Base-by-base conservation (phyloP, 2,113 vertebrate species). In the Aldabrachelys gigantea region DNA sequence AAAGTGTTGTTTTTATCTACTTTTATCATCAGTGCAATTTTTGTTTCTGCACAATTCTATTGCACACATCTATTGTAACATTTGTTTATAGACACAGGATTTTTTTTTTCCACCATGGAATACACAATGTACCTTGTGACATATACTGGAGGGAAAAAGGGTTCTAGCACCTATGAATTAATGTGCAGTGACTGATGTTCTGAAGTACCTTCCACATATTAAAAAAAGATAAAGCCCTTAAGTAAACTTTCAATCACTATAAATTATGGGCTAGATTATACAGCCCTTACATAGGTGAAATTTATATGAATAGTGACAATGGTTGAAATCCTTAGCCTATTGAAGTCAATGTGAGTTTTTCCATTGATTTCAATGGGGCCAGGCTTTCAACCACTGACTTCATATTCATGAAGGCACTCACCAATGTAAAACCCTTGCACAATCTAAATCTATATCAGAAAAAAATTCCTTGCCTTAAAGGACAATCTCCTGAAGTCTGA, bases 181-280 rank as follows among this genome's bases (percentile, higher is more conserved):
- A 84, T 31, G 6, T 0, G 1, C 5, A 92, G 47, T 24, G 47
- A 84, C 17, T 78, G 86, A 85, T 21, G 17, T 94, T 84, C 27
- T 84, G 82, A 88, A 91, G 44, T 12, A 69, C 81, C 80, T 17
- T 93, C 27, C 25, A 53, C 17, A 10, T 87, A 94, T 84, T 90
- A 90, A 69, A 95, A 78, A 95, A 94, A 27, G 69, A 81, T 87
- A 83, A 1, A 87, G 27, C 22, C 54, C 76, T 85, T 57, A 87
- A 31, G 86, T 52, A 97, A 84, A 85, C 92, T 87, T 94, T 97
- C 80, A 69, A 16, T 80, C 92, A 54, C 27, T 83, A 92, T 3
- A 4, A 93, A 50, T 76, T 93, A 90, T 14, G 50, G 72, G 95
- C 5, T 53, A 94, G 96, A 91, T 83, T 41, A 96, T 81, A 50